Conservation (phyloP, 2,888 invertebrate genomes). For the Biston stratarius region DNA sequence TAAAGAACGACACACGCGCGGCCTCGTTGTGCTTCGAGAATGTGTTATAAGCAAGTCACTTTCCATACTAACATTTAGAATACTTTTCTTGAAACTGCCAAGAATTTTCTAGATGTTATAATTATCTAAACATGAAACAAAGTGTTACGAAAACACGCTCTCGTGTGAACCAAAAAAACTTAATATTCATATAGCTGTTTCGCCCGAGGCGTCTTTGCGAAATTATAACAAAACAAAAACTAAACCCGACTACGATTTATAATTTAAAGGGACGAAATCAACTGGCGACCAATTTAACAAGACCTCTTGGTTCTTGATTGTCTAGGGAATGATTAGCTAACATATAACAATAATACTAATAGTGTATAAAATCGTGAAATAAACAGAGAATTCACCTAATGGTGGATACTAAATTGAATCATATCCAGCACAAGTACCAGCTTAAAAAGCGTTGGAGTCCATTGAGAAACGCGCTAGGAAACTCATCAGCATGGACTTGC, state of each 20-base stretch:
- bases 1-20: too few relatives aligned
- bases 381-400: too few relatives aligned
- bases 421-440: too few relatives aligned
- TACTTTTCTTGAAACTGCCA: too few relatives aligned
- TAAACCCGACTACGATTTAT: constrained; percentile 71
- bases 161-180: constrained; percentile 65
- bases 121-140: background rate
- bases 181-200: constrained; percentile 78
- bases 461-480: too few relatives aligned
- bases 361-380: too few relatives aligned
- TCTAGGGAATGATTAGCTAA: background rate
- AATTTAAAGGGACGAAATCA: constrained; percentile 69
- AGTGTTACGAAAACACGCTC: constrained; percentile 53
- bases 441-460: too few relatives aligned
- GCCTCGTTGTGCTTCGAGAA: too few relatives aligned
- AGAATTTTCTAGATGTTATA: background rate
- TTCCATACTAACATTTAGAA: too few relatives aligned
- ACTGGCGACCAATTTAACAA: constrained; percentile 48
- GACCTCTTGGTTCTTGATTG: constrained; percentile 38
- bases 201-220: constrained; percentile 79
- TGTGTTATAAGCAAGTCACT: too few relatives aligned
- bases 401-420: too few relatives aligned
- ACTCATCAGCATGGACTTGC: too few relatives aligned
- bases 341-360: background rate
- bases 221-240: constrained; percentile 84